Evolutionary conservation across 2,888 invertebrate species (phyloP), one percentile per base, ranked within the genome.

Genomic region (Hypsopygia costalis): DNA sequence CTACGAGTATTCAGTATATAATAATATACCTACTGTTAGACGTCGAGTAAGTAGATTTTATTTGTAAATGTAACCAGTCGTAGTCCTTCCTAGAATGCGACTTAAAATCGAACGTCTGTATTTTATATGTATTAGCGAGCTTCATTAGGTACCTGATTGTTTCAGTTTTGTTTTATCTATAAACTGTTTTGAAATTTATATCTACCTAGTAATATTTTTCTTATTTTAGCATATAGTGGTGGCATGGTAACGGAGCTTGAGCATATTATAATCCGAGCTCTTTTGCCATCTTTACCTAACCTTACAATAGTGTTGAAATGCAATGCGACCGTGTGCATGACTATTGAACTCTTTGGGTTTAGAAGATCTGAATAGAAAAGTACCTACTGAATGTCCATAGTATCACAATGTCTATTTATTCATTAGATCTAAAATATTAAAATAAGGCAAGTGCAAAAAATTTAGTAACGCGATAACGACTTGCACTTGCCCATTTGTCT

Each of bases 121-220:
- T 16, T 34, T 34, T 36, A n/a, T n/a, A n/a, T n/a, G n/a, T n/a
- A 37, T 47, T 55, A 22, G 51, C 56, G n/a, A 55, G 69, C 61
- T 62, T 62, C 42, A 54, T 62, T 75, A 75, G 75, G 78, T 81
- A 80, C 81, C 79, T 81, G 80, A 77, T 66, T 81, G 77, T 77
- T 79, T 78, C 80, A 59, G 54, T 62, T 47, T 58, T 50, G 51
- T 55, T 48, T 36, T 47, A 46, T 45, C 47, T 40, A 39, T 44
- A 40, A 42, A 53, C 46, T 42, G 46, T 43, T 39, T 41, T 29
- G 5, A 11, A 10, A 9, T 9, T 34, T 40, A 41, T 38, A 44
- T 38, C 41, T 39, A 30, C 28, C 20, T 36, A 9, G 27, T 27
- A 6, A 29, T 29, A 5, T 9, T 6, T 1, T 10, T 29, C n/a